Evolutionary conservation across 2,797 vertebrate genomes (phyloP).

Genomic region (Myotis findleyi): DNA sequence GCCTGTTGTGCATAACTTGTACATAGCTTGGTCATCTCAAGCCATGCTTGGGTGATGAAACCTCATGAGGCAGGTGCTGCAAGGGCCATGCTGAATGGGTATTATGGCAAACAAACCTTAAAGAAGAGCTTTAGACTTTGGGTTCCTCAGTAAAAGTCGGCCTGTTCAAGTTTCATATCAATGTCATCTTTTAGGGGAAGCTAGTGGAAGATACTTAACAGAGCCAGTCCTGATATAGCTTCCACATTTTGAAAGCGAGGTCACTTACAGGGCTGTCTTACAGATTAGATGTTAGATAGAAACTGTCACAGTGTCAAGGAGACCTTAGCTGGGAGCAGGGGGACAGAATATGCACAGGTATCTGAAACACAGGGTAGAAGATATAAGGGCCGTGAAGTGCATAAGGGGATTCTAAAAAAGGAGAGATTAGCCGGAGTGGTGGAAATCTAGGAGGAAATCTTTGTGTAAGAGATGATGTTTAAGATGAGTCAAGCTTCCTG

Average conservation of each 20-base stretch:
- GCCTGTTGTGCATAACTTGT: slow-evolving; percentile 83
- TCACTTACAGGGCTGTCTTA: not conserved
- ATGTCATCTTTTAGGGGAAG: not conserved
- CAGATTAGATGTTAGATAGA: slow-evolving; percentile 31
- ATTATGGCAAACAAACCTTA: slow-evolving; percentile 39
- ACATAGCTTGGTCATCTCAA: slow-evolving; percentile 66
- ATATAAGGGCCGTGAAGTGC: not conserved
- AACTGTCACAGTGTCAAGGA: not conserved
- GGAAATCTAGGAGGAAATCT: not conserved
- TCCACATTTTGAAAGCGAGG: not conserved
- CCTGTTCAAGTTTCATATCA: slow-evolving; percentile 29
- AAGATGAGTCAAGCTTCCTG: not conserved
- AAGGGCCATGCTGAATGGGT: not conserved
- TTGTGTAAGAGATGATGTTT: not conserved
- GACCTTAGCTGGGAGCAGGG: not conserved
- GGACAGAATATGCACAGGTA: not conserved
- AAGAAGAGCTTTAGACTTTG: not conserved
- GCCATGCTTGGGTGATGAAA: slow-evolving; percentile 65
- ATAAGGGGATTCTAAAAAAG: not conserved
- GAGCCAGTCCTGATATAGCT: not conserved
- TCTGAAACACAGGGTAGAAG: not conserved
- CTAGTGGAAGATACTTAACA: not conserved
- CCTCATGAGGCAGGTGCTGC: slow-evolving; percentile 53
- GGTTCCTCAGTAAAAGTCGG: not conserved
- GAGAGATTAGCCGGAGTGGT: not conserved